phyloP scores from a whole-genome alignment of 2,113 vertebrate species.

The Condylura cristata region DNA sequence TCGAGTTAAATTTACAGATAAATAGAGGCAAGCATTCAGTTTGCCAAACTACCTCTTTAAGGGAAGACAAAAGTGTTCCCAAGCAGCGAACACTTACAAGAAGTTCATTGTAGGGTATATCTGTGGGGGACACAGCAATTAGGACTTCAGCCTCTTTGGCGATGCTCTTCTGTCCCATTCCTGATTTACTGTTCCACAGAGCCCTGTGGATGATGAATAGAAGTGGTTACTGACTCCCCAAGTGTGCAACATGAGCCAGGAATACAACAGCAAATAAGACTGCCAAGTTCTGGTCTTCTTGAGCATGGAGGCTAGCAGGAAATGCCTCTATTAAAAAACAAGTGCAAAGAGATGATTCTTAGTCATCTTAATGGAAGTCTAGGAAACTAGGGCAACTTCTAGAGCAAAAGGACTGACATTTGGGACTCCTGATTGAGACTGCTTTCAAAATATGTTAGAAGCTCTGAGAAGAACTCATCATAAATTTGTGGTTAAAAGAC shows the following conservation, averaged over 20 bases:
- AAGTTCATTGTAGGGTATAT: background rate
- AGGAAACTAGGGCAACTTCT: background rate
- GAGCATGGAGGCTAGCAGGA: background rate
- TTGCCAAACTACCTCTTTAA: slow-evolving; percentile 8
- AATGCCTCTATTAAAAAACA: background rate
- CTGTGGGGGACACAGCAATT: background rate
- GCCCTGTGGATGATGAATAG: background rate
- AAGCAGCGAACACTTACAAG: background rate
- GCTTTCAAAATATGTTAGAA: background rate
- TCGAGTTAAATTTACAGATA: slow-evolving; percentile 59
- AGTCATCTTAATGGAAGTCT: background rate
- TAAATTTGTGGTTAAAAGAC: background rate
- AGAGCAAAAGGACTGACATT: background rate
- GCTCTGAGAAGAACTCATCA: background rate
- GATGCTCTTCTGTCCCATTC: background rate
- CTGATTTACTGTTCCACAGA: background rate
- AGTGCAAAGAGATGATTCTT: background rate
- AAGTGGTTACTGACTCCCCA: background rate
- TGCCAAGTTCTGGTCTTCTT: background rate
- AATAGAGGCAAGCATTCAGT: slow-evolving; percentile 10
- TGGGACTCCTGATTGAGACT: background rate
- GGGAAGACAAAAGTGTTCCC: background rate
- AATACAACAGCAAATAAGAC: background rate
- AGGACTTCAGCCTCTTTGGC: background rate
- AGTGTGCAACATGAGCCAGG: background rate